Conservation (phyloP, 1,140 invertebrate genomes). For the Hycleus phaleratus region DNA sequence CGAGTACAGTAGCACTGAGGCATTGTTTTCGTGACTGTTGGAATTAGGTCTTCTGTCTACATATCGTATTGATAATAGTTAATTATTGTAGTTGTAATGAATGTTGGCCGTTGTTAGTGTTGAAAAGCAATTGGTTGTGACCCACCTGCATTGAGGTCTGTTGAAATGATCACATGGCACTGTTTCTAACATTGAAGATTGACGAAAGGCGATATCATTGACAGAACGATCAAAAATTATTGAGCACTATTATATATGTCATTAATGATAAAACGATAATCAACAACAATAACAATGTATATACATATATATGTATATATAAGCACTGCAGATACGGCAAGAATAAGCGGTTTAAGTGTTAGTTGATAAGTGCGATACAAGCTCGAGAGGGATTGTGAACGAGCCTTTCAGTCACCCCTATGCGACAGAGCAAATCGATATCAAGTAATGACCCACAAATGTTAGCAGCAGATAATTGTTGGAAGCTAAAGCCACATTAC, state of each 20-base stretch:
- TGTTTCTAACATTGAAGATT: conserved; percentile 32
- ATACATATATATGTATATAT: background rate
- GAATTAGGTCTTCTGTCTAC: too few species aligned
- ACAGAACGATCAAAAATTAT: conserved; percentile 17
- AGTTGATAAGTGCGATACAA: conserved; percentile 25
- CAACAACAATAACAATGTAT: conserved; percentile 15
- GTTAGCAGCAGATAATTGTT: conserved; percentile 16
- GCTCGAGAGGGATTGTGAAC: conserved; percentile 28
- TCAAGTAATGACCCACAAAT: conserved; percentile 37
- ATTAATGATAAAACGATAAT: conserved; percentile 13
- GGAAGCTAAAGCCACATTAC: conserved; percentile 23
- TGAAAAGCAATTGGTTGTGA: background rate
- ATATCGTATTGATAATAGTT: too few species aligned
- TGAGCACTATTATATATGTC: conserved; percentile 11
- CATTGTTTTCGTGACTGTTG: too few species aligned
- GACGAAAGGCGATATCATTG: conserved; percentile 22
- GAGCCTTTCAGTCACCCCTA: conserved; percentile 32
- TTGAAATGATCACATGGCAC: conserved; percentile 30
- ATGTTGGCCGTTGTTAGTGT: too few species aligned
- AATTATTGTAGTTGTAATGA: too few species aligned
- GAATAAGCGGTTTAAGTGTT: conserved; percentile 22
- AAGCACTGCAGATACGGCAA: conserved; percentile 24
- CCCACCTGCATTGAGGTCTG: conserved; percentile 33
- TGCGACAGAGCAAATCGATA: conserved; percentile 40
- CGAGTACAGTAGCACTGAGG: too few species aligned